These are phyloP conservation scores for Hippocampus kuda DNA, from an alignment of 2,797 vertebrate species.

Conservation along the genomic window DNA sequence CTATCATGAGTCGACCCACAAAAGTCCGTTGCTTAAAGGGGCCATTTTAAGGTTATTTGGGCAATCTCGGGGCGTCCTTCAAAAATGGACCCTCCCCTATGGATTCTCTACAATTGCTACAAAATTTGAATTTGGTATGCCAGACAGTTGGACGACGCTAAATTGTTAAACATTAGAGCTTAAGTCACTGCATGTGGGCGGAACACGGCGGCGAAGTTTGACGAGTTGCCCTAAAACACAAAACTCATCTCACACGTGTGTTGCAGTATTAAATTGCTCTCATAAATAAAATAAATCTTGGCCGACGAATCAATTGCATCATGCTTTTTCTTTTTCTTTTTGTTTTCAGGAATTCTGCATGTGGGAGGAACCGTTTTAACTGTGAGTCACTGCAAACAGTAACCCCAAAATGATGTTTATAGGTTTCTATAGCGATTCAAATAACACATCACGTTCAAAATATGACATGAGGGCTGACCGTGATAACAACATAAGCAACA, in stretches of 20 bases:
- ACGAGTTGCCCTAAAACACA: background rate
- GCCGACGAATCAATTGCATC: background rate
- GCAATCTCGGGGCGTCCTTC: background rate
- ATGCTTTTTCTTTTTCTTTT: background rate
- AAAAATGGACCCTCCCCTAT: background rate
- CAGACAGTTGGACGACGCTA: background rate
- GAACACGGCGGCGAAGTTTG: background rate
- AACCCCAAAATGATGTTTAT: conserved; percentile 2
- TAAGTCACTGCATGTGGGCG: background rate
- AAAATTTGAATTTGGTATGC: background rate
- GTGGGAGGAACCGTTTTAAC: conserved; percentile 1
- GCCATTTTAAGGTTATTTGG: background rate
- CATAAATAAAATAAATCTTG: conserved; percentile 8
- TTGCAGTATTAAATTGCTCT: conserved; percentile 2
- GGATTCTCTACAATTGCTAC: background rate
- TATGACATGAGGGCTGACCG: background rate
- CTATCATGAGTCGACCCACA: too few relatives aligned
- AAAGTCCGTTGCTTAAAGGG: background rate
- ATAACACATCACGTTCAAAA: background rate
- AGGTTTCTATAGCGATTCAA: background rate
- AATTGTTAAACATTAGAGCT: background rate
- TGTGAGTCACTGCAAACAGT: background rate
- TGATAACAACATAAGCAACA: conserved; percentile 24
- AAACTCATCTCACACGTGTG: conserved; percentile 9
- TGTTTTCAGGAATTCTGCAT: background rate